Evolutionary conservation across 2,797 vertebrate species (phyloP).

Genomic region (Paedocypris micromegethes): DNA sequence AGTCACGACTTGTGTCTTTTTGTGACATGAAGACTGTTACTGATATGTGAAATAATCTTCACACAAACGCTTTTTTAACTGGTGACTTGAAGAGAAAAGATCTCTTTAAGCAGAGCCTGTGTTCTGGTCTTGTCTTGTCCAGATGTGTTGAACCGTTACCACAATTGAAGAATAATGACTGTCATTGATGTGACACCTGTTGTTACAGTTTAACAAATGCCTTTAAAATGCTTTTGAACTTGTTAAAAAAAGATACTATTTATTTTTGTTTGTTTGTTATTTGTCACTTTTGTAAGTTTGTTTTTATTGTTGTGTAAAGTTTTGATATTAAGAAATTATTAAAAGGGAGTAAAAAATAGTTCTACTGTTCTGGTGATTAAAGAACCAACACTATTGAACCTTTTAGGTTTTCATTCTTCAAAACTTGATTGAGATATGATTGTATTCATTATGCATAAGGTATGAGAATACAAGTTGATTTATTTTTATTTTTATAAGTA

Average conservation of each 20-base stretch:
- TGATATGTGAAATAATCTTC: too few species aligned
- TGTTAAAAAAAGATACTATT: slow-evolving; percentile 28
- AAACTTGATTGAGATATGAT: neutral
- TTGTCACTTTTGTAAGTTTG: neutral
- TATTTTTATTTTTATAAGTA: slow-evolving; percentile 6
- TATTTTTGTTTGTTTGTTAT: slow-evolving; percentile 19
- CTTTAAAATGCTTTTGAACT: slow-evolving; percentile 1
- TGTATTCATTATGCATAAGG: slow-evolving; percentile 12
- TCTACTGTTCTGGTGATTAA: neutral
- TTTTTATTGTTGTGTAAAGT: neutral
- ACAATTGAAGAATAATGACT: slow-evolving; percentile 5
- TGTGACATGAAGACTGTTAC: neutral
- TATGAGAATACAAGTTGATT: slow-evolving; percentile 4
- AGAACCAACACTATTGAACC: slow-evolving; percentile 28
- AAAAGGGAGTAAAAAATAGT: slow-evolving; percentile 28
- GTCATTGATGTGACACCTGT: slow-evolving; percentile 6
- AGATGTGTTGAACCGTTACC: slow-evolving; percentile 2
- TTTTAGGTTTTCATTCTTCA: slow-evolving; percentile 8
- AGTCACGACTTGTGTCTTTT: slow-evolving; percentile 15
- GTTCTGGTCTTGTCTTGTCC: slow-evolving; percentile 5
- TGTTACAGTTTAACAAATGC: neutral
- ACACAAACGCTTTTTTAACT: too few species aligned
- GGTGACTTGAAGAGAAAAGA: too few species aligned
- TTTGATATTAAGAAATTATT: slow-evolving; percentile 15
- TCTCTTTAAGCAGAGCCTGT: neutral